phyloP scores from a whole-genome alignment of 2,113 vertebrate genomes.

The Gymnarchus niloticus region DNA sequence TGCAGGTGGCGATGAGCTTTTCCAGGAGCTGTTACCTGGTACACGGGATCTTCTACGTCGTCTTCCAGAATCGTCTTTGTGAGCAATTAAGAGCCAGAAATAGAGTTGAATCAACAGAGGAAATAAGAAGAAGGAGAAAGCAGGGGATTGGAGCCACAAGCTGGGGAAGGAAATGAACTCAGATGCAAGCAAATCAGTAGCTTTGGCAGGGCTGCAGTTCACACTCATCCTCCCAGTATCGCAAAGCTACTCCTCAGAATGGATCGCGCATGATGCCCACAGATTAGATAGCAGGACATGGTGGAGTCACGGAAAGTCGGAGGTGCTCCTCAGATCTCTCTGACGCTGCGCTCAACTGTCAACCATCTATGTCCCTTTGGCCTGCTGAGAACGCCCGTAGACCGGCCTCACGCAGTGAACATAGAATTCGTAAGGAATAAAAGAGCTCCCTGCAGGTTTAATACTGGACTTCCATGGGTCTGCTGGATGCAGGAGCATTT shows the following conservation, averaged over 20 bases:
- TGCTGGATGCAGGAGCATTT: neutral
- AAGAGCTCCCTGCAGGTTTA: neutral
- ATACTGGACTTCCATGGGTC: too few species aligned
- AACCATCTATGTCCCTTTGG: neutral
- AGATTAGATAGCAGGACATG: neutral
- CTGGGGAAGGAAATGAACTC: neutral
- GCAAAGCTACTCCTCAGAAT: neutral
- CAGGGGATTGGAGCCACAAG: neutral
- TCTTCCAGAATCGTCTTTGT: constrained; percentile 96
- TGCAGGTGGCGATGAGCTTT: constrained; percentile 12
- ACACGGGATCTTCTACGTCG: constrained; percentile 95
- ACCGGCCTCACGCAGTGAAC: neutral
- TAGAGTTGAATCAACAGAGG: constrained; percentile 45
- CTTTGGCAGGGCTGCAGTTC: neutral
- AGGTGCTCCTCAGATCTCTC: neutral
- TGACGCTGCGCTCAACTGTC: neutral
- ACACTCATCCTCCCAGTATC: neutral
- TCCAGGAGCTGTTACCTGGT: constrained; percentile 83
- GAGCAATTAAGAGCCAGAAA: constrained; percentile 61
- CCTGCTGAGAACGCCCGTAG: too few species aligned
- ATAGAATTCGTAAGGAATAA: neutral
- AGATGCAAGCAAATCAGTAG: constrained; percentile 16
- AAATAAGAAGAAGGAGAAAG: neutral
- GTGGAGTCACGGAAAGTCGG: neutral
- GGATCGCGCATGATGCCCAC: neutral